phyloP scores from a whole-genome alignment of 2,797 vertebrate species.

The Silurus aristotelis region DNA sequence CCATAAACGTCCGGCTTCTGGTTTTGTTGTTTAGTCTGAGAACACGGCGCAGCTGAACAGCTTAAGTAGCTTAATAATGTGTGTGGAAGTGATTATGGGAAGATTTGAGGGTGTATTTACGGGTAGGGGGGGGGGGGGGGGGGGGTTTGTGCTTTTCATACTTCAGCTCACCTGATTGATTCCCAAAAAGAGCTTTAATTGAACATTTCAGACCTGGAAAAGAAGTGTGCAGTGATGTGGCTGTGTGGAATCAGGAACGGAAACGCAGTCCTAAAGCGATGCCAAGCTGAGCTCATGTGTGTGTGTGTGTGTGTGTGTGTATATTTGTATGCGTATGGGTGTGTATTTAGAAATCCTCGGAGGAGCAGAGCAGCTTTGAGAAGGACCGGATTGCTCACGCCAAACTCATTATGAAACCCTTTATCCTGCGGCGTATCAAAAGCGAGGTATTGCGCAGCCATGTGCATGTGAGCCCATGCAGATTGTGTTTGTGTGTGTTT shows the following conservation, averaged over 20 bases:
- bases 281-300: not conserved
- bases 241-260: not conserved
- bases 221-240: too few species aligned
- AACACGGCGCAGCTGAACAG: not conserved
- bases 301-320: slow-evolving; percentile 22
- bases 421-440: slow-evolving; percentile 85
- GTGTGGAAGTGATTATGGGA: slow-evolving; percentile 7
- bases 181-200: slow-evolving; percentile 6
- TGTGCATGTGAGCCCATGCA: not conserved
- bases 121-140: too few species aligned
- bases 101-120: not conserved
- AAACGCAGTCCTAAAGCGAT: not conserved
- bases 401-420: slow-evolving; percentile 87
- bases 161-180: slow-evolving; percentile 1
- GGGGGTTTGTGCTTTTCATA: not conserved
- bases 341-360: slow-evolving; percentile 74
- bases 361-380: slow-evolving; percentile 83
- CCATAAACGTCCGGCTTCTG: too few species aligned
- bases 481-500: not conserved
- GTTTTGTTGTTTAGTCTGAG: not conserved
- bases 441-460: slow-evolving; percentile 74
- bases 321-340: not conserved
- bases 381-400: slow-evolving; percentile 78
- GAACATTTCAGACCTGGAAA: not conserved
- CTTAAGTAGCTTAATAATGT: not conserved